phyloP scores from a whole-genome alignment of 2,797 vertebrate genomes.

The Triplophysa bombifrons region DNA sequence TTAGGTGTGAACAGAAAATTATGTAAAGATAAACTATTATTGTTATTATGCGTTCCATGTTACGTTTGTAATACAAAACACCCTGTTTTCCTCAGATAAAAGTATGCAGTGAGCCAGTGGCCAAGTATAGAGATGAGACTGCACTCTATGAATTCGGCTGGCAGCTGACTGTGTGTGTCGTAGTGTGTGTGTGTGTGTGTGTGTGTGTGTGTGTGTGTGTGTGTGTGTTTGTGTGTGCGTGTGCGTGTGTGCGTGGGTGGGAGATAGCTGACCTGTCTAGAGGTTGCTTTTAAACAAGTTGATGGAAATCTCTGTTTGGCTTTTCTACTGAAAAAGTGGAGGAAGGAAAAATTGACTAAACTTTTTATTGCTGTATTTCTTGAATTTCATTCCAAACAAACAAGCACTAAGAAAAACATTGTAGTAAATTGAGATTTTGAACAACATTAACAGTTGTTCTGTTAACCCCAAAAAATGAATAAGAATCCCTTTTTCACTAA shows the following conservation, averaged over 20 bases:
- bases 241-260: neutral
- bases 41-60: slow-evolving; percentile 7
- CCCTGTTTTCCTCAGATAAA: slow-evolving; percentile 66
- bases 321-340: slow-evolving; percentile 69
- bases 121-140: slow-evolving; percentile 65
- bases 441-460: slow-evolving; percentile 43
- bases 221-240: slow-evolving; percentile 66
- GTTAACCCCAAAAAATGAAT: slow-evolving; percentile 40
- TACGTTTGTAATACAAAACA: neutral
- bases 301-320: slow-evolving; percentile 77
- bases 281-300: slow-evolving; percentile 69
- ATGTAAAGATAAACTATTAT: neutral
- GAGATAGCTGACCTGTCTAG: slow-evolving; percentile 70
- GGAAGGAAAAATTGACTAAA: slow-evolving; percentile 51
- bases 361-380: slow-evolving; percentile 49
- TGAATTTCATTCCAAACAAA: slow-evolving; percentile 64
- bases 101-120: slow-evolving; percentile 75
- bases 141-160: slow-evolving; percentile 46
- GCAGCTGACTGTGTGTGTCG: slow-evolving; percentile 70
- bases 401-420: slow-evolving; percentile 44
- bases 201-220: slow-evolving; percentile 56
- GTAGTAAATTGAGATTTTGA: slow-evolving; percentile 49
- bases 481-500: neutral
- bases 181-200: slow-evolving; percentile 54
- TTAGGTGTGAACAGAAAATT: neutral